These are phyloP conservation scores for Nannoperca australis DNA, from an alignment of 2,797 vertebrate genomes.

Conservation along the genomic window DNA sequence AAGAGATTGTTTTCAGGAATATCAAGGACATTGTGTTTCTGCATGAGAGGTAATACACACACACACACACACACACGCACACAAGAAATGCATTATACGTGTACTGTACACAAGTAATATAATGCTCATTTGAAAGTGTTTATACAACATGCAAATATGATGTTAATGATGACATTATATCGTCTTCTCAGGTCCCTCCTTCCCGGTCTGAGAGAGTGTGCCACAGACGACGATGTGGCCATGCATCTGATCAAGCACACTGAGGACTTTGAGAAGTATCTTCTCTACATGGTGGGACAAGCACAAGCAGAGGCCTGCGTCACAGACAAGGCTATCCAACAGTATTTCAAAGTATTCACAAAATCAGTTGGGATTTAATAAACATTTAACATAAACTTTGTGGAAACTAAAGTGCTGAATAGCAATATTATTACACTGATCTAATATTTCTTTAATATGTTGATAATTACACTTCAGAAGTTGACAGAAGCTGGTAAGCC, in stretches of 20 bases:
- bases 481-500: slow-evolving; percentile 79
- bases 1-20: slow-evolving; percentile 93
- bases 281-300: slow-evolving; percentile 92
- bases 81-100: neutral
- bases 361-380: neutral
- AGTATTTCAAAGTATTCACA: slow-evolving; percentile 90
- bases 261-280: slow-evolving; percentile 91
- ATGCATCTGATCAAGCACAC: slow-evolving; percentile 91
- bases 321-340: slow-evolving; percentile 89
- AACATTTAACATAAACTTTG: neutral
- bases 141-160: neutral
- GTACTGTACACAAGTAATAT: neutral
- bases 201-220: slow-evolving; percentile 85
- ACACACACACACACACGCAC: neutral
- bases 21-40: slow-evolving; percentile 89
- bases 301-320: slow-evolving; percentile 91
- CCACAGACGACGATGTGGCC: slow-evolving; percentile 94
- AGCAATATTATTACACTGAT: neutral
- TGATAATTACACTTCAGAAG: slow-evolving; percentile 73
- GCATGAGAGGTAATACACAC: slow-evolving; percentile 87
- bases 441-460: slow-evolving; percentile 43
- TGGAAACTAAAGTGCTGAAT: neutral
- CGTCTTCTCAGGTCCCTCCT: slow-evolving; percentile 82
- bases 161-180: no score
- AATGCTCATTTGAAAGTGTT: neutral